Conservation (phyloP, 64 coral and sea anemone species). For the Trachythela sp. region DNA sequence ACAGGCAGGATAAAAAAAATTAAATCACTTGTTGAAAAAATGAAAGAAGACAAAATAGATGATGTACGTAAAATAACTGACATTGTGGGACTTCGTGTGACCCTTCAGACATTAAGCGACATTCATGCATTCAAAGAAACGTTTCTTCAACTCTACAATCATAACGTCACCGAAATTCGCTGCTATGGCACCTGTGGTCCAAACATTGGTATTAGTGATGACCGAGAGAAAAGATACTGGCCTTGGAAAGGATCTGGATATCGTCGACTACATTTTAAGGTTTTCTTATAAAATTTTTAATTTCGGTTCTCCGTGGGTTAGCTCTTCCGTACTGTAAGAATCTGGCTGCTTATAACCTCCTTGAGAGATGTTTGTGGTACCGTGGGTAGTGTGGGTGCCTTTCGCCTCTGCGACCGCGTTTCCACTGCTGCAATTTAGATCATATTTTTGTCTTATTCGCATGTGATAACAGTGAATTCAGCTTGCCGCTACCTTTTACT, state of each 20-base stretch:
- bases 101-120: constrained; percentile 15
- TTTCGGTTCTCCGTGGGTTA: too few relatives aligned
- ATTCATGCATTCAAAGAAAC: constrained; percentile 8
- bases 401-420: too few relatives aligned
- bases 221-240: constrained; percentile 24
- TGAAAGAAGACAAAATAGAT: not conserved
- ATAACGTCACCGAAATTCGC: not conserved
- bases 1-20: constrained; percentile 38
- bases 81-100: constrained; percentile 25
- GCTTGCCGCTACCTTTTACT: too few relatives aligned
- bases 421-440: too few relatives aligned
- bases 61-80: constrained; percentile 25
- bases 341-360: too few relatives aligned
- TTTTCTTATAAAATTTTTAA: too few relatives aligned
- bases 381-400: too few relatives aligned
- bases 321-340: too few relatives aligned
- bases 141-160: not conserved
- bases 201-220: not conserved
- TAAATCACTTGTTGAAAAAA: not conserved
- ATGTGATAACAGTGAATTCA: too few relatives aligned
- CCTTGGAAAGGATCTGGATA: constrained; percentile 35
- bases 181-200: constrained; percentile 44
- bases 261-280: constrained; percentile 43
- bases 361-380: too few relatives aligned
- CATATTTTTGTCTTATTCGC: too few relatives aligned